Evolutionary conservation across 1,140 invertebrate species (phyloP).

Genomic region (Zeugodacus cucurbitae): DNA sequence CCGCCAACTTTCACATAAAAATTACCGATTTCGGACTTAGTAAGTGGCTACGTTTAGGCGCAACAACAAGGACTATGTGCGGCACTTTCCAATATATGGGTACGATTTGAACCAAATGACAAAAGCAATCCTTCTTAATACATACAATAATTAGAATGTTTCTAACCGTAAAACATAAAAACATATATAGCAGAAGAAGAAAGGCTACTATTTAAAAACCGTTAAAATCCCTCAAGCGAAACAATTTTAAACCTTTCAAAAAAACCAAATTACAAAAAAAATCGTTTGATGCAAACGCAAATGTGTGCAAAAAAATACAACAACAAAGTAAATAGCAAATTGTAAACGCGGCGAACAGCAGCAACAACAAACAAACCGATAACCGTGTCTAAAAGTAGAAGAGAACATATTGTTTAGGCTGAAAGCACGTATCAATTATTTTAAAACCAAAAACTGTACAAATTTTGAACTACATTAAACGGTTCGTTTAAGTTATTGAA

Average conservation of each 20-base stretch:
- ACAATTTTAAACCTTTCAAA: not conserved
- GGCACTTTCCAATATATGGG: slow-evolving; percentile 93
- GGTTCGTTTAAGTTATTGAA: not conserved
- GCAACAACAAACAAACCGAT: not conserved
- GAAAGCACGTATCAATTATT: not conserved
- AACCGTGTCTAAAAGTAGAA: not conserved
- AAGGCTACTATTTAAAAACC: not conserved
- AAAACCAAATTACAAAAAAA: not conserved
- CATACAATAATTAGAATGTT: slow-evolving; percentile 35
- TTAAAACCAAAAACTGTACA: not conserved
- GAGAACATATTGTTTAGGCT: not conserved
- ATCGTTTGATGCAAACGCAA: not conserved
- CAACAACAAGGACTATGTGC: slow-evolving; percentile 86
- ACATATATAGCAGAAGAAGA: not conserved
- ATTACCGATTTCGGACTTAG: slow-evolving; percentile 94
- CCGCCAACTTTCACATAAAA: slow-evolving; percentile 80
- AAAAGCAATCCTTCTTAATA: not conserved
- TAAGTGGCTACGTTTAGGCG: slow-evolving; percentile 84
- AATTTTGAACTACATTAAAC: not conserved
- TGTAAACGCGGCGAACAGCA: not conserved
- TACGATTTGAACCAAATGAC: slow-evolving; percentile 63
- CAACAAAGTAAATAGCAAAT: not conserved
- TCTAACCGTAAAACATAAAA: not conserved
- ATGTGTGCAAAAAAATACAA: slow-evolving; percentile 26
- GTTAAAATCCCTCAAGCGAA: not conserved